Evolutionary conservation across 2,797 vertebrate genomes (phyloP).

Genomic region (Aulostomus chinensis): DNA sequence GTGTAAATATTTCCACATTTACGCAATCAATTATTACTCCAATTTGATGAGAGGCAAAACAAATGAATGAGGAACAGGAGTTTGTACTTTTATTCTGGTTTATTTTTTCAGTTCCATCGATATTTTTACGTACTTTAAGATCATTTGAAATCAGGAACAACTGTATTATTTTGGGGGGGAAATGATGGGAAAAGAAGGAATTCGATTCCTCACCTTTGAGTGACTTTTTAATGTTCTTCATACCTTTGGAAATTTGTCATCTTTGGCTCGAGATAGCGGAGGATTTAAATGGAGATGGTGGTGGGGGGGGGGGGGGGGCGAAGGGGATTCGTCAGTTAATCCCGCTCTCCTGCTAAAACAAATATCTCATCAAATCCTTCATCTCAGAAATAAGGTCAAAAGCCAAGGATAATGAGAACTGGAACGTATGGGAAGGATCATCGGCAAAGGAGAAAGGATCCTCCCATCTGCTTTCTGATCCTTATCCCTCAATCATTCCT

Average conservation of each 20-base stretch:
- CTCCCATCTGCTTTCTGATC: slow-evolving; percentile 57
- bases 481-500: slow-evolving; percentile 62
- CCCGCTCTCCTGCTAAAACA: slow-evolving; percentile 52
- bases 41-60: too few relatives aligned
- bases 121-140: too few relatives aligned
- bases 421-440: slow-evolving; percentile 62
- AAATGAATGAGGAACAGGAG: too few relatives aligned
- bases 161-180: too few relatives aligned
- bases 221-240: too few relatives aligned
- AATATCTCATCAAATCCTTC: slow-evolving; percentile 68
- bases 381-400: slow-evolving; percentile 68
- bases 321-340: slow-evolving; percentile 52
- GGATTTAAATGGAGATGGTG: slow-evolving; percentile 53
- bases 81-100: too few relatives aligned
- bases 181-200: too few relatives aligned
- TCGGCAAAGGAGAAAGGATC: slow-evolving; percentile 42
- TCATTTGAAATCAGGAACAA: too few relatives aligned
- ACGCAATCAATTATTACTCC: too few relatives aligned
- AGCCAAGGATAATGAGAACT: slow-evolving; percentile 69
- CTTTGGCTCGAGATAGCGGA: slow-evolving; percentile 20
- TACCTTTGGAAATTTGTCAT: background rate
- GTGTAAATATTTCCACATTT: too few relatives aligned
- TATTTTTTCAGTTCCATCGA: too few relatives aligned
- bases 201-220: too few relatives aligned
- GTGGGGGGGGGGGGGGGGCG: slow-evolving; percentile 18